Evolutionary conservation across 2,797 vertebrate species (phyloP).

Genomic region (Tapirus indicus): DNA sequence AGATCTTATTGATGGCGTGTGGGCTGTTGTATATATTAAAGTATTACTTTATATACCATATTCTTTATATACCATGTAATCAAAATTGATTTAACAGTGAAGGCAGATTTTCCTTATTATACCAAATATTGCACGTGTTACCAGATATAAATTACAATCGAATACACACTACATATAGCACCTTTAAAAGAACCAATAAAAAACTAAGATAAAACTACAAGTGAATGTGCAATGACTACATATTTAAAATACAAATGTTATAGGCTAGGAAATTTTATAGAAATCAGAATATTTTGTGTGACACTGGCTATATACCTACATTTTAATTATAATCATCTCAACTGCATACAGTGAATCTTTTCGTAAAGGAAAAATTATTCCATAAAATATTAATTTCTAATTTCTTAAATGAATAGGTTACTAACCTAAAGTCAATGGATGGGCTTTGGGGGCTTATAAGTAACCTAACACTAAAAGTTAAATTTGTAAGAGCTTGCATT

Average conservation of each 20-base stretch:
- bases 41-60: constrained; percentile 63
- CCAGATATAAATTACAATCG: constrained; percentile 40
- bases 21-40: constrained; percentile 73
- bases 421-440: constrained; percentile 11
- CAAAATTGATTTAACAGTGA: constrained; percentile 68
- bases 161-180: background rate
- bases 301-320: background rate
- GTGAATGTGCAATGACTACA: background rate
- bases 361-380: background rate
- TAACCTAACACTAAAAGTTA: background rate
- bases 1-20: constrained; percentile 77
- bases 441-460: background rate
- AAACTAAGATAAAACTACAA: constrained; percentile 28
- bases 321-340: constrained; percentile 24
- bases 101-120: constrained; percentile 53
- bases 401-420: background rate
- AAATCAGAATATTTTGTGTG: constrained; percentile 29
- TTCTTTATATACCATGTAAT: constrained; percentile 56
- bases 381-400: background rate
- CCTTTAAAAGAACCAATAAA: constrained; percentile 40
- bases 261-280: background rate
- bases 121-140: background rate
- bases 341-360: background rate
- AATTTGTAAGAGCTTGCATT: background rate
- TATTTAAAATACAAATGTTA: constrained; percentile 42